These are phyloP conservation scores for Cryptophagus acutangulus DNA, from an alignment of 2,888 invertebrate species.

Conservation along the genomic window DNA sequence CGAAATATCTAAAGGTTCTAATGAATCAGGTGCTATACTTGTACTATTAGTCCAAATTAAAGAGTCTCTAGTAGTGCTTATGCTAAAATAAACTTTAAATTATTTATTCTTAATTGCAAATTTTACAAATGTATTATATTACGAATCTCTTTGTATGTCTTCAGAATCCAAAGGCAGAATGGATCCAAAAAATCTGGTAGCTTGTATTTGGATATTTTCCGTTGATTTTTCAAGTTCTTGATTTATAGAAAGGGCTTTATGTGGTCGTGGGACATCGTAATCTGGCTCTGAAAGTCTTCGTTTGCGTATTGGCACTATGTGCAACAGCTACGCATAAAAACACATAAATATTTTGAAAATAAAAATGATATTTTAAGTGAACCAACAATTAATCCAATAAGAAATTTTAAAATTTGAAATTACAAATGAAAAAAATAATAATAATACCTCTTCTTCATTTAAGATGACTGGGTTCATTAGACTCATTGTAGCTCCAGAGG, in stretches of 20 bases:
- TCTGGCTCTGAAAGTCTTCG: conserved; percentile 47
- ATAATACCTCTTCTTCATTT: conserved; percentile 41
- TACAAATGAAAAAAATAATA: not conserved
- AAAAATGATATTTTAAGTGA: not conserved
- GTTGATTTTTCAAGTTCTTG: not conserved
- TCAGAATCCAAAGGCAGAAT: no score
- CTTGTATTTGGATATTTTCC: conserved; percentile 22
- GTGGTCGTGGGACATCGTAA: conserved; percentile 50
- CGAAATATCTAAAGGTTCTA: conserved; percentile 35
- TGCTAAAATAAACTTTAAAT: no score
- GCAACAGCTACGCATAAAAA: conserved; percentile 41
- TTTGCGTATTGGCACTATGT: conserved; percentile 36
- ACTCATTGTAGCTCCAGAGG: conserved; percentile 44
- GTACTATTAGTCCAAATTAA: no score
- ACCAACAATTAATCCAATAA: no score
- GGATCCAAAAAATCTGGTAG: conserved; percentile 44
- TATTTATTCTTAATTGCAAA: no score
- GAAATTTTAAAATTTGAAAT: not conserved
- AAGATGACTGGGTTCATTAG: conserved; percentile 34
- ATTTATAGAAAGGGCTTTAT: conserved; percentile 30
- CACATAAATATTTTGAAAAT: no score
- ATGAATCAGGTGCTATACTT: conserved; percentile 45
- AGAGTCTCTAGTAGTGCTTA: no score
- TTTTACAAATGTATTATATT: no score
- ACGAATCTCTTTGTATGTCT: no score